These are phyloP conservation scores for Manacus vitellinus DNA, from an alignment of 2,113 vertebrate genomes.

Conservation along the genomic window DNA sequence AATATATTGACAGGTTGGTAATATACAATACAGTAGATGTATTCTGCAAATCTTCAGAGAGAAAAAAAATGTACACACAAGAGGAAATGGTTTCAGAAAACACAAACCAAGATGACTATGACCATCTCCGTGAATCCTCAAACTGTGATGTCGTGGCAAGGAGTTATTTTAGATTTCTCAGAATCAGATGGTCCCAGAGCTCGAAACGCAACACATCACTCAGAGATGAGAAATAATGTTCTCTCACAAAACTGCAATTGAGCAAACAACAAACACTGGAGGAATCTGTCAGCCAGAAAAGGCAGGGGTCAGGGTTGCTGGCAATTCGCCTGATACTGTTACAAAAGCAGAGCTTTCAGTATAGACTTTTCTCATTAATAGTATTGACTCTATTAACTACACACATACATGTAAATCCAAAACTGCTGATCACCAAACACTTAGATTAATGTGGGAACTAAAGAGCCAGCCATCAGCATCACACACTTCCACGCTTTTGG, in stretches of 20 bases:
- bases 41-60: neutral
- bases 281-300: neutral
- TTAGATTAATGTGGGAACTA: neutral
- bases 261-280: neutral
- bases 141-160: neutral
- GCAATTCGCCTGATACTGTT: fast-evolving
- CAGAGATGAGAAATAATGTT: neutral
- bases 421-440: neutral
- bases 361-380: neutral
- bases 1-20: neutral
- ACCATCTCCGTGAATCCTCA: neutral
- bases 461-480: neutral
- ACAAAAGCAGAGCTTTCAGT: neutral
- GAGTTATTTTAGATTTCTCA: neutral
- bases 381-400: neutral
- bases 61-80: neutral
- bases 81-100: neutral
- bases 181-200: neutral
- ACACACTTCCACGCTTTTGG: neutral
- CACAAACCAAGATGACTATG: neutral
- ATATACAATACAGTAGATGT: fast-evolving
- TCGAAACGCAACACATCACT: neutral
- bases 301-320: neutral
- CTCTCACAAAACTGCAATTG: neutral
- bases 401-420: neutral